phyloP scores from a whole-genome alignment of 2,797 vertebrate species.

The Pristis pectinata region DNA sequence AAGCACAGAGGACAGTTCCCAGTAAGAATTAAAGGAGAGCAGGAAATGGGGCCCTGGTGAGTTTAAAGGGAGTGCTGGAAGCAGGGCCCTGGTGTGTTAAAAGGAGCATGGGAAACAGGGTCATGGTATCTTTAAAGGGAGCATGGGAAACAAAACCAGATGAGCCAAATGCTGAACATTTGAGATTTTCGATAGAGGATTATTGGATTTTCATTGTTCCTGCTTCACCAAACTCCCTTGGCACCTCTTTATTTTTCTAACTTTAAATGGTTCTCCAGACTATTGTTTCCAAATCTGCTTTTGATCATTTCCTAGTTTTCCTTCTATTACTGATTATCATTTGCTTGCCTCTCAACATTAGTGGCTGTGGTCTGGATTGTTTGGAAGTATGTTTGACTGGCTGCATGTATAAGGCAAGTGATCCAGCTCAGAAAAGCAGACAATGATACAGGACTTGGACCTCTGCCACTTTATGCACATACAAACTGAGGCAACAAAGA shows the following conservation, averaged over 20 bases:
- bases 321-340: background rate
- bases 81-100: too few species aligned
- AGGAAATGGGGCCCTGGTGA: too few species aligned
- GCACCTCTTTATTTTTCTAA: background rate
- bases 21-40: too few species aligned
- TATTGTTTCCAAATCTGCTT: background rate
- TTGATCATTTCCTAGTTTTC: background rate
- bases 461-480: background rate
- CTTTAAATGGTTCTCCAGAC: background rate
- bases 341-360: background rate
- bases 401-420: background rate
- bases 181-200: too few species aligned
- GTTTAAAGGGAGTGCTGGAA: too few species aligned
- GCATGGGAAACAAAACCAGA: too few species aligned
- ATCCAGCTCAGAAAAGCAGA: background rate
- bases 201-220: too few species aligned
- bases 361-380: background rate
- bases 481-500: background rate
- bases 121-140: too few species aligned
- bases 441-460: background rate
- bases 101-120: too few species aligned
- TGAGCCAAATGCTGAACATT: too few species aligned
- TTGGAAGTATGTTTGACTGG: background rate
- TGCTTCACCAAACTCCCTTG: background rate
- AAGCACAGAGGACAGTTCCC: too few species aligned